Evolutionary conservation across 64 coral and sea anemone genomes (phyloP).

Genomic region (Actinia equina): DNA sequence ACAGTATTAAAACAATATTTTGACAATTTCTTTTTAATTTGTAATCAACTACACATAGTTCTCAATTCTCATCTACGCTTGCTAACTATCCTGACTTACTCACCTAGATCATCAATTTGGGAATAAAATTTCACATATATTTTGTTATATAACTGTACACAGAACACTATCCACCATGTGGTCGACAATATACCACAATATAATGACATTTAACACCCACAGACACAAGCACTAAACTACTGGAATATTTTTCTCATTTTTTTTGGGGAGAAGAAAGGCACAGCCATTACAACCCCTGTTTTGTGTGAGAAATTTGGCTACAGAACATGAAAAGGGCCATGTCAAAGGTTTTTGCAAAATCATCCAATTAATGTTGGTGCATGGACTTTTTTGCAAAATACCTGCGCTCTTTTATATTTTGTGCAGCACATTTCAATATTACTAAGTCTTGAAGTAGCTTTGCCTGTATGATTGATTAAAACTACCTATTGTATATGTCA

Average conservation of each 20-base stretch:
- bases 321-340: not conserved
- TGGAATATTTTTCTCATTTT: not conserved
- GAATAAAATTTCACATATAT: constrained; percentile 4
- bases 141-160: constrained; percentile 12
- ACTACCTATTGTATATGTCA: no score
- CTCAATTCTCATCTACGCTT: not conserved
- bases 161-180: not conserved
- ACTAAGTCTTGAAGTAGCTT: no score
- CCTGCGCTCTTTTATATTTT: no score
- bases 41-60: constrained; percentile 1
- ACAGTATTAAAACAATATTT: no score
- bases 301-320: not conserved
- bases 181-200: not conserved
- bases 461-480: no score
- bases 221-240: not conserved
- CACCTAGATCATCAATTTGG: not conserved
- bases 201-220: not conserved
- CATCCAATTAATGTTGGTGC: no score
- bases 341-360: not conserved
- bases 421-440: no score
- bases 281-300: not conserved
- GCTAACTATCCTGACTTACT: not conserved
- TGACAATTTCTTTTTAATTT: not conserved
- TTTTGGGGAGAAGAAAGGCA: not conserved
- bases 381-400: no score